Percentiles rank a stretch among this genome's conserved stretches.
Evolutionary conservation across 2,888 invertebrate species (phyloP).

Genomic region (Tetranychus truncatus): DNA sequence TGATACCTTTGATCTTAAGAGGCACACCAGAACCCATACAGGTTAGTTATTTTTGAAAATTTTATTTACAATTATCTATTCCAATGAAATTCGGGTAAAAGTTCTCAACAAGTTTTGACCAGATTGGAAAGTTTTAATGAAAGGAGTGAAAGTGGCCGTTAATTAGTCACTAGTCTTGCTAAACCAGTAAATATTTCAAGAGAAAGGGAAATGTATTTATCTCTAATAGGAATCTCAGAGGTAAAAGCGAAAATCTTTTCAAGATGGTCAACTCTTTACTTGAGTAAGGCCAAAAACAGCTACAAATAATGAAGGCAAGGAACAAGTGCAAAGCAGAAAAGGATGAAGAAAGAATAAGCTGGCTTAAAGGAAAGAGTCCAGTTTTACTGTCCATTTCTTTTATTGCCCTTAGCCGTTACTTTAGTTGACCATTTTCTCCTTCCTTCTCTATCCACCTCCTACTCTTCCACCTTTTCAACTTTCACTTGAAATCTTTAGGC

Average conservation of each 20-base stretch:
- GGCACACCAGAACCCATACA: conserved; percentile 70
- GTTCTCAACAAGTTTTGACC: background rate
- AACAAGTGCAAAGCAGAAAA: background rate
- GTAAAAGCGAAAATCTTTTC: background rate
- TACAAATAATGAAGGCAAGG: background rate
- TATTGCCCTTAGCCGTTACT: background rate
- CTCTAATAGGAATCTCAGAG: background rate
- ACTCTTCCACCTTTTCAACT: conserved; percentile 2
- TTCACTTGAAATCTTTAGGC: background rate
- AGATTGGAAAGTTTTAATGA: too few species aligned
- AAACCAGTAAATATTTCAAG: too few species aligned
- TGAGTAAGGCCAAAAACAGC: background rate
- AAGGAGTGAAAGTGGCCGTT: too few species aligned
- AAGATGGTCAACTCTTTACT: background rate
- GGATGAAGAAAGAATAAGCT: background rate
- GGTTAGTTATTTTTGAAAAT: too few species aligned
- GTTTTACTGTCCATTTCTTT: background rate
- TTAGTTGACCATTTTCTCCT: conserved; percentile 7
- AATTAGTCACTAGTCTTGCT: too few species aligned
- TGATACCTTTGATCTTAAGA: conserved; percentile 95
- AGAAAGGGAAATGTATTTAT: too few species aligned
- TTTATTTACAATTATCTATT: background rate
- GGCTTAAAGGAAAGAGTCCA: background rate
- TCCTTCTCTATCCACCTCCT: conserved; percentile 3
- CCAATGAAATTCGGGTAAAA: background rate